These are phyloP conservation scores for Drosophila auraria DNA, from an alignment of 1,140 invertebrate genomes.

Conservation along the genomic window DNA sequence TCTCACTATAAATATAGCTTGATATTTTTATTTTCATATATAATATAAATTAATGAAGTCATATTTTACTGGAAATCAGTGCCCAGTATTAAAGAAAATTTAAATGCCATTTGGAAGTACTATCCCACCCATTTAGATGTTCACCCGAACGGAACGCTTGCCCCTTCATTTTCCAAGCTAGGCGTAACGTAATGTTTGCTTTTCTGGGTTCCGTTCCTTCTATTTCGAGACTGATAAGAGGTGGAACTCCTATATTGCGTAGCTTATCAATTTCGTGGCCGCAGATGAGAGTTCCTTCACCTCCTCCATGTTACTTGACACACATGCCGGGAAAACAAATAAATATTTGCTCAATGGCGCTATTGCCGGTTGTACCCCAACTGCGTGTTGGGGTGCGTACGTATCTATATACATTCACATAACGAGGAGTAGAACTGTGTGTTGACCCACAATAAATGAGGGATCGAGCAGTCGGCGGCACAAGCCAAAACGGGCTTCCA, in stretches of 20 bases:
- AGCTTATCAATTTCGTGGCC: constrained; percentile 49
- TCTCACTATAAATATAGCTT: background rate
- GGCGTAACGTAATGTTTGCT: constrained; percentile 28
- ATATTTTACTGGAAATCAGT: constrained; percentile 5
- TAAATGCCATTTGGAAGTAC: constrained; percentile 16
- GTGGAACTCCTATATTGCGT: constrained; percentile 39
- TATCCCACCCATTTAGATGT: constrained; percentile 25
- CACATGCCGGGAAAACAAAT: constrained; percentile 46
- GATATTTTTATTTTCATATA: background rate
- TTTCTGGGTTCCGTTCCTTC: constrained; percentile 6
- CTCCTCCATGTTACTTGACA: constrained; percentile 30
- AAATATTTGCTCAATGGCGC: constrained; percentile 57
- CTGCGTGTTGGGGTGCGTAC: constrained; percentile 11
- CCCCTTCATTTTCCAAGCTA: constrained; percentile 10
- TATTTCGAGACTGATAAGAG: constrained; percentile 41
- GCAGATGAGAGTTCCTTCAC: constrained; percentile 50
- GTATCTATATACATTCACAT: background rate
- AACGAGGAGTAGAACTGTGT: constrained; percentile 21
- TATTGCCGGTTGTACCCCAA: constrained; percentile 21
- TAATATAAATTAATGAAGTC: background rate
- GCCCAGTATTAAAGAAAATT: constrained; percentile 8
- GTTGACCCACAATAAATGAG: constrained; percentile 62
- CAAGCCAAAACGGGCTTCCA: constrained; percentile 55
- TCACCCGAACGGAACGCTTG: constrained; percentile 30
- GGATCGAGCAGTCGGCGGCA: constrained; percentile 32